phyloP scores from a whole-genome alignment of 1,140 invertebrate genomes.

The Scaptodrosophila lebanonensis region DNA sequence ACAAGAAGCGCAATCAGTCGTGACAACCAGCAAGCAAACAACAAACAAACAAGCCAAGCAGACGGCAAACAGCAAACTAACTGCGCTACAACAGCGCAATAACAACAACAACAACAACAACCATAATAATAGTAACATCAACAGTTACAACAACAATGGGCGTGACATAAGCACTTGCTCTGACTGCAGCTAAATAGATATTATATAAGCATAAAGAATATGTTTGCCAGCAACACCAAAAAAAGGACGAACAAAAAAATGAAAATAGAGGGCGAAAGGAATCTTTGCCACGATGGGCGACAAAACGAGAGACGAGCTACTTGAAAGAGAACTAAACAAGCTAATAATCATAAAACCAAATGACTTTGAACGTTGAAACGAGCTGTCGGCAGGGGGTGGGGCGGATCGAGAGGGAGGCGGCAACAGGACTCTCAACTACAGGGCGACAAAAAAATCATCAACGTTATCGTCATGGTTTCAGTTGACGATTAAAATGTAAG shows the following conservation, averaged over 20 bases:
- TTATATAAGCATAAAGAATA: slow-evolving; percentile 75
- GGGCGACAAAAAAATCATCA: slow-evolving; percentile 54
- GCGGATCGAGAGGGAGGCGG: slow-evolving; percentile 1
- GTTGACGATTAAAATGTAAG: slow-evolving; percentile 75
- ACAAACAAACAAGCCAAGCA: slow-evolving; percentile 26
- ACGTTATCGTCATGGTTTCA: slow-evolving; percentile 57
- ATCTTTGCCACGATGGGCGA: background rate
- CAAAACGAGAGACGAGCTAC: slow-evolving; percentile 18
- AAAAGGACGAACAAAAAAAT: slow-evolving; percentile 20
- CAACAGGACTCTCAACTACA: slow-evolving; percentile 11
- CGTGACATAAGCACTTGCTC: slow-evolving; percentile 54
- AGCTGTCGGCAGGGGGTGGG: slow-evolving; percentile 16
- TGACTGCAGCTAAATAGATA: slow-evolving; percentile 73
- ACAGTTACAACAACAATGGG: too few relatives aligned
- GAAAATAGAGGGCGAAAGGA: slow-evolving; percentile 3
- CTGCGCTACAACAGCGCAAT: background rate
- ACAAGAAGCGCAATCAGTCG: slow-evolving; percentile 67
- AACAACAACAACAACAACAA: too few relatives aligned
- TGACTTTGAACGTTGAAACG: slow-evolving; percentile 74
- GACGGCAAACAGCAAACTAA: background rate
- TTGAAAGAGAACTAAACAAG: slow-evolving; percentile 72
- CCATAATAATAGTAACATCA: too few relatives aligned
- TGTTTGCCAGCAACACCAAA: slow-evolving; percentile 52
- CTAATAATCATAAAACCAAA: slow-evolving; percentile 77
- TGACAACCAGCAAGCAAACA: slow-evolving; percentile 37